Evolutionary conservation across 2,888 invertebrate genomes (phyloP), one percentile per base, ranked within the genome.

Genomic region (Stomorhina lunata): DNA sequence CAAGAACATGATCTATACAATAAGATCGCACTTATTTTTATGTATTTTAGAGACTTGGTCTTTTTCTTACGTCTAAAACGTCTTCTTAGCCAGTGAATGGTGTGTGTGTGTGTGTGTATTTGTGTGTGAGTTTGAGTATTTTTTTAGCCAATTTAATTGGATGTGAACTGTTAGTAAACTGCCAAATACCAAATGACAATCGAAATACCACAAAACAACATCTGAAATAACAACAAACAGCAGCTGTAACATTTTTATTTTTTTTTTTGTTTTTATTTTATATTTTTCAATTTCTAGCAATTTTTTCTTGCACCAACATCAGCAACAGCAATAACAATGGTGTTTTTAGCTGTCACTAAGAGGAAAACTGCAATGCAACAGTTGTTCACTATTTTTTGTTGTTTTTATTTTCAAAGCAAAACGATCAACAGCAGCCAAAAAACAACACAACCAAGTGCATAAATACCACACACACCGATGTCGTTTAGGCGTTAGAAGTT

Each of bases 1-100:
- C 78, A 79, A 73, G 75, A 84, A 84, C 84, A 84, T 84, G 84
- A 84, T 84, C 84, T 80, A 73, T 80, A 82, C 80, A 84, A 76
- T 80, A 84, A 84, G 84, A 84, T 84, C 84, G 81, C 84, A 84
- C 83, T 80, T 81, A 79, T 84, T 84, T 76, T 75, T 79, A 72
- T 77, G 76, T 78, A 68, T 65, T 50, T 55, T 53, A 59, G 45
- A 80, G 61, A 83, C 66, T 76, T 81, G 61, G 55, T 57, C 15
- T 22, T 61, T 61, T 50, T 43, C 2, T 48, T 71, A 45, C 55
- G 45, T 37, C 45, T 45, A 55, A 71, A 63, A 63, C 53, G 32
- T 63, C 20, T 40, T 2, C 9, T 4, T 6, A 12, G 10, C n/a
- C n/a, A 37, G 9, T 57, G 15, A 15, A 6, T 7, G 12, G 0